Base-by-base conservation (phyloP, 2,888 invertebrate species). In the Tipula lateralis region DNA sequence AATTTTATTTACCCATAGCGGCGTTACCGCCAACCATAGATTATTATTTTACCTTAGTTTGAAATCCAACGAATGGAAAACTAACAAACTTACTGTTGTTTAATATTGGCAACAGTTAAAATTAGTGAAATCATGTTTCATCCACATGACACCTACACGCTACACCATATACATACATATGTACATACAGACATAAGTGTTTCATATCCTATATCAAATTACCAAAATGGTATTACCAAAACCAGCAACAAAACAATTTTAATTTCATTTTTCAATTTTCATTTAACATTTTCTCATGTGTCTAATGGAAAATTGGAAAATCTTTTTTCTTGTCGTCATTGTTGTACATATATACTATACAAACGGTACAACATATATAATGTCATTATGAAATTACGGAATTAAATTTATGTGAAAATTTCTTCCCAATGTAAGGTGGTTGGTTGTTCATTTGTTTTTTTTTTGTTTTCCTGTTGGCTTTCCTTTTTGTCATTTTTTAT, bases 401-500 rank as follows among this genome's bases (percentile, higher is more conserved):
- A 66, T 66, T 66, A 66, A 66, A 66, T 66, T 66, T 66, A 66
- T 24, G 24, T 66, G 66, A 66, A 66, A 66, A 66, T 66, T 66
- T n/a, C n/a, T n/a, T 66, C 24, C 9, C 66, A 66, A 66, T 24
- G 66, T 66, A 12, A 66, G 24, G 24, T 24, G 19, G 24, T 39
- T 39, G 4, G 7, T 44, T 44, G 9, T 44, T 44, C 2, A 44
- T 44, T 44, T 44, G 13, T n/a, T 9, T 36, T 36, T 36, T 32
- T 36, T 36, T 66, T 24, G 19, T 66, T 66, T 7, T 44, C n/a
- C n/a, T 16, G 44, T 16, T 39, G 16, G 16, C 16, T 66, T 66
- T 66, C 66, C 66, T 66, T 66, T n/a, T 66, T 66, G 66, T 66
- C 66, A 66, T 66, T 66, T 66, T 66, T n/a, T n/a, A n/a, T n/a